Evolutionary conservation across 2,888 invertebrate genomes (phyloP), one percentile per base, ranked within the genome.

Genomic region (Drosophila stalkeri): DNA sequence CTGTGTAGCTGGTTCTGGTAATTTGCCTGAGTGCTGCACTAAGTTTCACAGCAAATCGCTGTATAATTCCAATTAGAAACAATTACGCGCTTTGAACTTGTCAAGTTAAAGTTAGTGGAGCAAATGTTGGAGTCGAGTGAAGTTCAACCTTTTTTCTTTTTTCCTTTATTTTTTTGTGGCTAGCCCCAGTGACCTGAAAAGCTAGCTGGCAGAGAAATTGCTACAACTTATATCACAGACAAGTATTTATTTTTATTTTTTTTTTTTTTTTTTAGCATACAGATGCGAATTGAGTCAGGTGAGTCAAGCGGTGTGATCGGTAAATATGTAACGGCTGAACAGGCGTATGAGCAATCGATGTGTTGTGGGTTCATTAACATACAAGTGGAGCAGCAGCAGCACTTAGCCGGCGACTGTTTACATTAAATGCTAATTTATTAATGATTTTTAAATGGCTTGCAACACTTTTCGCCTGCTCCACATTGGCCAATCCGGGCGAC

Each of bases 41-140:
- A 64, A 80, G 82, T 85, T 90, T 90, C 83, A 82, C 82, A 80
- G 88, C 62, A 81, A 90, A 86, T 86, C 74, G 74, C 72, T 56
- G 82, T 85, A 74, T 71, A 79, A 81, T 89, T 83, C 60, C 86
- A 89, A 86, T 86, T 85, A 89, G 59, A 84, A 72, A 67, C 90
- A 90, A 85, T 85, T 85, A 81, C 71, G 43, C 70, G 59, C 54
- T 54, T 47, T 84, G 76, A 87, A 89, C 88, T 79, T 67, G 67
- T 67, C 71, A 61, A 86, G 85, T 65, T 66, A 89, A 72, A 86
- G 70, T 77, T 72, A 55, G 63, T 74, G 49, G 61, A 41, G 23
- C 68, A 59, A 64, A 69, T 49, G 57, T 51, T 33, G 11, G 33
- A 49, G 31, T 41, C 43, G 23, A 49, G 41, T 39, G 55, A 27